Evolutionary conservation across 2,113 vertebrate genomes (phyloP), one percentile per base, ranked within the genome.

Genomic region (Myrmophylax atrothorax): DNA sequence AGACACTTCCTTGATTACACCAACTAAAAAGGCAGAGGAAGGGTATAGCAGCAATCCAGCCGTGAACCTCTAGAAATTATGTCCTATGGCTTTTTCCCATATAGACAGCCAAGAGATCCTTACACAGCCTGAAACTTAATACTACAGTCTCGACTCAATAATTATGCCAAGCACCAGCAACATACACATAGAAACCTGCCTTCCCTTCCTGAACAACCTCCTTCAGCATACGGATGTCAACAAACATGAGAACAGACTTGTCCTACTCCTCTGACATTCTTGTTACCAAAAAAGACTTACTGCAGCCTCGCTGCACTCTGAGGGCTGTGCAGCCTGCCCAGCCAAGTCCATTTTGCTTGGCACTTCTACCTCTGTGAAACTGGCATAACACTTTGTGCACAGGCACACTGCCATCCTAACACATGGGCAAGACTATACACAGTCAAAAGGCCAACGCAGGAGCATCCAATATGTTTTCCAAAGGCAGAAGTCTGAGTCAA

Each of bases 321-420:
- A 84, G 86, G 92, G 80, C 88, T 92, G 6, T 50, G 50, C 47
- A 93, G 93, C 64, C 92, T 92, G 80, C 94, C 92, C 93, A 96
- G 96, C 94, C 93, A 97, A 97, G 93, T 96, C 94, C 96, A 90
- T 92, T 95, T 96, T 92, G 94, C 80, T 96, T 96, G 96, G 96
- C 96, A 96, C 80, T 72, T 82, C 83, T 94, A 67, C 88, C 93
- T 87, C 93, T 87, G 92, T 79, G 92, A 95, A 96, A 95, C 94
- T 96, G 94, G 94, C 96, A 96, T 66, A 93, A 69, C 88, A 73
- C 76, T 96, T 88, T 47, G 76, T 72, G 92, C 93, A 74, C 83
- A 90, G 96, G 96, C 96, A 96, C 37, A 3, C 55, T 95, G 96
- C 96, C 94, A 96, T 90, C 56, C 35, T 44, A 90, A 96, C 96